phyloP scores from a whole-genome alignment of 2,888 invertebrate species.

The Sinotaia quadrata region DNA sequence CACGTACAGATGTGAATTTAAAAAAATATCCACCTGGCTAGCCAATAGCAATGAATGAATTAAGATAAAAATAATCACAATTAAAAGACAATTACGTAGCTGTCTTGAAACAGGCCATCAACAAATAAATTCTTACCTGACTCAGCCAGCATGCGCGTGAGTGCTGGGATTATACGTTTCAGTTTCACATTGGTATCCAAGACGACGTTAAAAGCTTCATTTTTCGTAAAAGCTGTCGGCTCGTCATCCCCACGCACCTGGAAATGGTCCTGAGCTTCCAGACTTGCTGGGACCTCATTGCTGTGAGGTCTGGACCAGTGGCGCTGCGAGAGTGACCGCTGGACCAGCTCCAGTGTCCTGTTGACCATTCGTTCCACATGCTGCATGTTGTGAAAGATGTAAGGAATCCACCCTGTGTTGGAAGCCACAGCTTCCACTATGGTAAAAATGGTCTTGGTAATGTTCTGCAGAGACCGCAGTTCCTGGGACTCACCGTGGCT shows the following conservation, averaged over 20 bases:
- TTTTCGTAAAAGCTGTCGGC: background rate
- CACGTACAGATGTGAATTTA: too few species aligned
- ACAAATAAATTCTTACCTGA: constrained; percentile 61
- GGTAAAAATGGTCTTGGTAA: constrained; percentile 50
- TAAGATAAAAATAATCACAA: too few species aligned
- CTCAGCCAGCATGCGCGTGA: constrained; percentile 57
- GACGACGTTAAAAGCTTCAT: constrained; percentile 37
- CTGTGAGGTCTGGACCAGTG: background rate
- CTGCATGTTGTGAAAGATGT: constrained; percentile 53
- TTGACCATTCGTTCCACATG: constrained; percentile 56
- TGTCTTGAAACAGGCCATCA: too few species aligned
- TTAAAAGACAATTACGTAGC: too few species aligned
- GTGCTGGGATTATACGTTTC: constrained; percentile 51
- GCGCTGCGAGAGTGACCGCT: background rate
- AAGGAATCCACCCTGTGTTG: constrained; percentile 63
- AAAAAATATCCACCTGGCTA: too few species aligned
- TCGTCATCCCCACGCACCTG: background rate
- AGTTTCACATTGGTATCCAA: constrained; percentile 50
- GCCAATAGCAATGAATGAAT: too few species aligned
- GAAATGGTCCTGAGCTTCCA: background rate
- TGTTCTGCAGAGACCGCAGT: constrained; percentile 45
- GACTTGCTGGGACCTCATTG: background rate
- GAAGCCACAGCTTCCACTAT: constrained; percentile 55
- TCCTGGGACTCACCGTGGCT: background rate
- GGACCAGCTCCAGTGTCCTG: constrained; percentile 39